Conservation (phyloP, 2,888 invertebrate genomes). For the Volucella inanis region DNA sequence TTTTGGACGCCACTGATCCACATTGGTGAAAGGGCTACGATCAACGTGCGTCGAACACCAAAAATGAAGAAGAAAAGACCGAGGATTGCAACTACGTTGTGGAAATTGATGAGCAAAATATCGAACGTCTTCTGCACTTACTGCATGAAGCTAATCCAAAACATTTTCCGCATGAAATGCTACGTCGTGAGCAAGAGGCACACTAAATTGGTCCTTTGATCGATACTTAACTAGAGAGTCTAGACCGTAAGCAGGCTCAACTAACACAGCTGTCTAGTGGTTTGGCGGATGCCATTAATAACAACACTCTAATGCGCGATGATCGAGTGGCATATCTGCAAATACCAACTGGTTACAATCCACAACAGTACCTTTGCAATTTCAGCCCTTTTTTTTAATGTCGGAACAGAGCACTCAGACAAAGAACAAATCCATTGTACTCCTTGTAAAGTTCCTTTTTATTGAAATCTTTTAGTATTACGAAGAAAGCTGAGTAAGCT, state of each 20-base stretch:
- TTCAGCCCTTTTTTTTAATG: no score
- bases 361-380: slow-evolving; percentile 6
- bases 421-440: no score
- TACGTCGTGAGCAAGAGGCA: slow-evolving; percentile 85
- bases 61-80: slow-evolving; percentile 84
- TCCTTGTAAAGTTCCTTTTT: no score
- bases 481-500: no score
- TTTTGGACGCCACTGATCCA: slow-evolving; percentile 96
- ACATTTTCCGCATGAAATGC: slow-evolving; percentile 86
- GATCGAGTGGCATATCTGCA: slow-evolving; percentile 82
- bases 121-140: slow-evolving; percentile 93
- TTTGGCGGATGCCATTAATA: slow-evolving; percentile 97
- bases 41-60: slow-evolving; percentile 78
- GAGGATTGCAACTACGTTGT: slow-evolving; percentile 76
- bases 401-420: no score
- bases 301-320: slow-evolving; percentile 92
- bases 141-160: slow-evolving; percentile 97
- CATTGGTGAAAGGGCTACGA: slow-evolving; percentile 85
- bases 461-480: no score
- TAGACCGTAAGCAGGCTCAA: slow-evolving; percentile 94
- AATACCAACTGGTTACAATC: slow-evolving; percentile 50
- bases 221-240: slow-evolving; percentile 95
- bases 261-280: slow-evolving; percentile 94
- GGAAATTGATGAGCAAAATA: slow-evolving; percentile 93
- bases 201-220: slow-evolving; percentile 96